phyloP scores from a whole-genome alignment of 2,888 invertebrate genomes.

The Biston betularia region DNA sequence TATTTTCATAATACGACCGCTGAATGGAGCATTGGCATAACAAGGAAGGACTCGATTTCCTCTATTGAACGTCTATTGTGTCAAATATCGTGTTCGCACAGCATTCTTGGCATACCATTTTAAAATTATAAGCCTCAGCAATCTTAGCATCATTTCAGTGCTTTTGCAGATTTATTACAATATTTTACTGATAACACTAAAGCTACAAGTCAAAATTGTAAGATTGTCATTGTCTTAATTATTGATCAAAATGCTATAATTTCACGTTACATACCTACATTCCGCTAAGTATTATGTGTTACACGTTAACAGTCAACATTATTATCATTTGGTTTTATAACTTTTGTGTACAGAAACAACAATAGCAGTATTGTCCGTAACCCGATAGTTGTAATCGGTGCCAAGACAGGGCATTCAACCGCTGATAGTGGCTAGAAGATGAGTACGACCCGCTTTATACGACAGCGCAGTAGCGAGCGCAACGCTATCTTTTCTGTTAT shows the following conservation, averaged over 20 bases:
- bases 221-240: too few relatives aligned
- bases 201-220: too few relatives aligned
- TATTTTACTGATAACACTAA: too few relatives aligned
- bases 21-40: slow-evolving; percentile 64
- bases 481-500: slow-evolving; percentile 73
- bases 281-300: slow-evolving; percentile 1
- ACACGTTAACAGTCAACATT: slow-evolving; percentile 19
- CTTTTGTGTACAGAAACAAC: slow-evolving; percentile 31
- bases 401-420: slow-evolving; percentile 80
- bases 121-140: slow-evolving; percentile 28
- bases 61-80: slow-evolving; percentile 48
- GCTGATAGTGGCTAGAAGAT: slow-evolving; percentile 70
- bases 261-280: too few relatives aligned
- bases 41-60: slow-evolving; percentile 62
- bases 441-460: slow-evolving; percentile 52
- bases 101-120: slow-evolving; percentile 40
- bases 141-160: slow-evolving; percentile 14
- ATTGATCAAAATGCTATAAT: too few relatives aligned
- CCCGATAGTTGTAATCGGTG: slow-evolving; percentile 61
- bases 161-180: neutral
- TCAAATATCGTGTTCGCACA: slow-evolving; percentile 47
- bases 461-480: slow-evolving; percentile 61
- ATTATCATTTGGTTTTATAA: slow-evolving; percentile 31
- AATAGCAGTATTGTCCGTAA: slow-evolving; percentile 40
- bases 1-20: slow-evolving; percentile 75